Base-by-base conservation (phyloP, 2,797 vertebrate species). In the Enteromius argenteus region DNA sequence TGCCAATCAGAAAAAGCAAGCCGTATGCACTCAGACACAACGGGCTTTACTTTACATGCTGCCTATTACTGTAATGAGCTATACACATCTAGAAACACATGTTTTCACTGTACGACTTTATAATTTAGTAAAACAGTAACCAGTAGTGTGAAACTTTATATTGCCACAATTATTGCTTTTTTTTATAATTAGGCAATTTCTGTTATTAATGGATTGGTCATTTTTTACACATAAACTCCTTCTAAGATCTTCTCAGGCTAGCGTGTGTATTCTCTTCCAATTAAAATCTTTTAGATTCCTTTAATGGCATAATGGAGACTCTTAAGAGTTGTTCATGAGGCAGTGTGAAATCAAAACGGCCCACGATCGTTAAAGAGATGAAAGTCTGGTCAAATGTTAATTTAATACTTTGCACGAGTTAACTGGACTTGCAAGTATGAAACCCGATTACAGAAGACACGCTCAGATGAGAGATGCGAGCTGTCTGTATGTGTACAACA, bases 21-120 rank as follows among this genome's bases (percentile, higher is more conserved):
- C 44, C 21, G 1, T 44, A 49, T 44, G 56, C 60, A 44, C 49
- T 32, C 74, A 69, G 56, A 73, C 23, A 71, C 58, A 79, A 78
- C 4, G 6, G 64, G 56, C 30, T 51, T 80, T 58, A 81, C 77
- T 83, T 62, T 71, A 69, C 44, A 7, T 19, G 46, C 46, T 46
- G 37, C 75, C 79, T 80, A 77, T 86, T 83, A 85, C 66, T 77
- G 67, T 85, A 86, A 89, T 86, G 79, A 83, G 87, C 69, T 76
- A 13, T 69, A 71, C 62, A 37, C 44, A 56, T 86, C 72, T 80
- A 74, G 67, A 85, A 87, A 87, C 79, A 85, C 53, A 53, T 86
- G 86, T 86, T 88, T 87, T 89, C 64, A 84, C 73, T 81, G 75
- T 67, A 85, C 39, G 5, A 58, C 66, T 85, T 86, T 69, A 80